Base-by-base conservation (phyloP, 2,113 vertebrate genomes). In the Petaurus breviceps region DNA sequence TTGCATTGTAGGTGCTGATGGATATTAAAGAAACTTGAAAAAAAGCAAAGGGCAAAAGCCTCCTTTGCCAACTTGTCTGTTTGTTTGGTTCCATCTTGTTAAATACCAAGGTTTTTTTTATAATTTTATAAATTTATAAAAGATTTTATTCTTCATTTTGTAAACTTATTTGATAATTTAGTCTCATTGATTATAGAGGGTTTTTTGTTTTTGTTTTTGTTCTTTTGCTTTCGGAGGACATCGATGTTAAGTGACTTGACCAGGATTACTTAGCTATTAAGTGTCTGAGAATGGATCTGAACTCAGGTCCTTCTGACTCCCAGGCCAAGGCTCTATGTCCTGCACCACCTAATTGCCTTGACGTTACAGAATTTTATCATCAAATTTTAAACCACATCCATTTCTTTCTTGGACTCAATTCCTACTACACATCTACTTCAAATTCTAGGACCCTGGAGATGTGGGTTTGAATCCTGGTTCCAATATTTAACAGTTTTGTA, bases 181-280 rank as follows among this genome's bases (percentile, higher is more conserved):
- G 8, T 26, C 28, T 28, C 55, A 57, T 11, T 57, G 55, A 26
- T 28, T 28, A 57, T 10, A 11, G 55, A 57, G 26, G 26, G 55
- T 28, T 57, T 23, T 26, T 55, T 8, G 25, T 49, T 55, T 24
- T 25, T 26, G 0, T 26, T 55, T 55, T 55, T 55, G 23, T 23
- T 23, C 5, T 26, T 55, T 55, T 55, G 24, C 54, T 26, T 57
- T 57, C 11, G 9, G 26, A 28, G 55, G n/a, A 12, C 22, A 8
- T 16, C n/a, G 92, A 90, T 28, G 4, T 94, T 37, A 28, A 94
- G 25, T 92, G 57, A 16, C 51, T 90, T 94, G 94, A 68, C 95
- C 6, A 3, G 93, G 93, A 94, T 93, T 37, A 51, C 55, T 93
- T 1, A 90, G n/a, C 61, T 93, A 12, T 47, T 26, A 25, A 90